These are phyloP conservation scores for Acanthopagrus latus DNA, from an alignment of 2,797 vertebrate species.

Conservation along the genomic window DNA sequence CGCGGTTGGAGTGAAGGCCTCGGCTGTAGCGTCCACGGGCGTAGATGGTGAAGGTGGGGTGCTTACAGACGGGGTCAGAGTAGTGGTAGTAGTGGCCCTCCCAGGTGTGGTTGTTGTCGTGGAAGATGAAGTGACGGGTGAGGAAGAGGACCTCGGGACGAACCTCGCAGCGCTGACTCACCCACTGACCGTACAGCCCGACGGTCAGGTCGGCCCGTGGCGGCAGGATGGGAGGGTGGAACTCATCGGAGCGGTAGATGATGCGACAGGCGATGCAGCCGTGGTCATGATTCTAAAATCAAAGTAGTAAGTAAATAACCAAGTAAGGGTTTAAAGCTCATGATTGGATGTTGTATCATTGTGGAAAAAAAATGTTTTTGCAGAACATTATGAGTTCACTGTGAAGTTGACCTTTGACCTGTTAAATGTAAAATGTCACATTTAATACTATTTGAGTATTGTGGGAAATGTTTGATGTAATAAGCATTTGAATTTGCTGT, in stretches of 20 bases:
- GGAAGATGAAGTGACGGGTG: constrained; percentile 97
- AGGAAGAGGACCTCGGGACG: constrained; percentile 97
- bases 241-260: constrained; percentile 92
- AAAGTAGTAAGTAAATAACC: not conserved
- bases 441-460: too few species aligned
- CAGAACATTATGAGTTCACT: too few species aligned
- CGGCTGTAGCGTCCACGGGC: constrained; percentile 95
- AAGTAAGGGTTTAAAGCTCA: too few species aligned
- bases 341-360: too few species aligned
- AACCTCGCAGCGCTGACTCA: constrained; percentile 96
- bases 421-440: too few species aligned
- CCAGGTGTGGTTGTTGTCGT: constrained; percentile 97
- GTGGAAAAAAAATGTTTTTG: too few species aligned
- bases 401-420: too few species aligned
- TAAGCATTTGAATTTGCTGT: too few species aligned
- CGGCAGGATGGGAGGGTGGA: constrained; percentile 92
- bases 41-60: constrained; percentile 96
- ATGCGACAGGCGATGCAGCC: constrained; percentile 91
- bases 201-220: constrained; percentile 91
- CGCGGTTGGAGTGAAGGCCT: constrained; percentile 90
- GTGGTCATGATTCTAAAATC: constrained; percentile 90
- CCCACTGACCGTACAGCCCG: constrained; percentile 95
- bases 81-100: constrained; percentile 98
- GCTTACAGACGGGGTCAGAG: constrained; percentile 96
- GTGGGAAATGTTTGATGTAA: too few species aligned